Base-by-base conservation (phyloP, 2,888 invertebrate species). In the Melanotus villosus region DNA sequence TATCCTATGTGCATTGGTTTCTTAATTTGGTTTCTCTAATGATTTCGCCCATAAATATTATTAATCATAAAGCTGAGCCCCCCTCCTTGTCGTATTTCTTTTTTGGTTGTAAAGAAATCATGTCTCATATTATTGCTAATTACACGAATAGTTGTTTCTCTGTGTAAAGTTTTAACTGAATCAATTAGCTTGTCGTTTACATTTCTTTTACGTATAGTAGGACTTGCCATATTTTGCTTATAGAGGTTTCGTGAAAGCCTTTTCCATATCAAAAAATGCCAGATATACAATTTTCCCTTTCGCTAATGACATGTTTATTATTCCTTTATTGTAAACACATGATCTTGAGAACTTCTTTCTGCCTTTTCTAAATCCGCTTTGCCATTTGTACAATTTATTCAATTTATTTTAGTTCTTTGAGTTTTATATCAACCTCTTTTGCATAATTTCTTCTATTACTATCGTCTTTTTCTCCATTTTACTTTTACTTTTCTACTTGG, bases 101-200 rank as follows among this genome's bases (percentile, higher is more conserved):
- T 45, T 45, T 45, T 45, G 7, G 45, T 19, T 2, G 45, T 45
- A n/a, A 45, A 45, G 45, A 19, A 18, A 9, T n/a, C 19, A 45
- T 18, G 19, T 45, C n/a, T 45, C 45, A 45, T 2, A 19, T 45
- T 45, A 45, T 45, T 45, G 19, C 18, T 45, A n/a, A 45, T 45
- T 45, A 45, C 45, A 19, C 19, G 19, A 6, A 3, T 45, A 14
- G 7, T 45, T 3, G 45, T 45, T 45, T 45, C n/a, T 2, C 19
- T 45, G 45, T 45, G 19, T 21, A 45, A 45, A n/a, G 4, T 19
- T 45, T 19, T 45, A n/a, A 19, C 45, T 7, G 45, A 18, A 18
- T 19, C 36, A 2, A 45, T 21, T 18, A 45, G 7, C 45, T 45
- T 45, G 6, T 45, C 45, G 21, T 2, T 45, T 6, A 45, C 21